Percentiles rank a stretch among this genome's conserved stretches.
These are phyloP conservation scores for Synodontis membranacea DNA, from an alignment of 2,113 vertebrate genomes.

Conservation along the genomic window DNA sequence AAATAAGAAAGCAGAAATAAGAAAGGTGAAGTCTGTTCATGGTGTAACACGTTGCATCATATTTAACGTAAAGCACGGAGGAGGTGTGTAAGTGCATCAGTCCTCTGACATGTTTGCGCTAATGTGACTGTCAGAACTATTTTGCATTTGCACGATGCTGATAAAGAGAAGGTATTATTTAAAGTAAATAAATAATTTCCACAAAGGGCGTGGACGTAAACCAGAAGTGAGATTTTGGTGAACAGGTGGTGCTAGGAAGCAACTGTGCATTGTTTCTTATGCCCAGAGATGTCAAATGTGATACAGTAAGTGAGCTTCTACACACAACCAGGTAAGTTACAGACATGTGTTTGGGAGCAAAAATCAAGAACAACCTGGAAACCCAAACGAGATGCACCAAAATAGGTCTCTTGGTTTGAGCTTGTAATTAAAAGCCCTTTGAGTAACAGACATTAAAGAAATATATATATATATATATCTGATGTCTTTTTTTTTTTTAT, in stretches of 20 bases:
- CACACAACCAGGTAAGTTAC: neutral
- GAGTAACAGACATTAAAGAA: neutral
- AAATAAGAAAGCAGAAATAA: conserved; percentile 1
- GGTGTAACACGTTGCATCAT: neutral
- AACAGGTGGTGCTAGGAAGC: neutral
- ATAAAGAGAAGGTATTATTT: neutral
- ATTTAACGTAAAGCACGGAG: neutral
- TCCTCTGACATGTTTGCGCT: neutral
- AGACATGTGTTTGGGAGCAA: neutral
- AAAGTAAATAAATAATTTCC: neutral
- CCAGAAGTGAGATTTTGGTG: neutral
- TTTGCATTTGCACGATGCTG: neutral
- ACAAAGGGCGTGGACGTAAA: neutral
- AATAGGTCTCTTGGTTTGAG: neutral
- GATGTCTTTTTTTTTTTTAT: neutral
- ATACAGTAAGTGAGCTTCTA: neutral
- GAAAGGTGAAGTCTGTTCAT: too few species aligned
- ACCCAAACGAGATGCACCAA: neutral
- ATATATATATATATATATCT: neutral
- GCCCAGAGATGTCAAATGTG: neutral
- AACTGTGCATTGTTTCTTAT: neutral
- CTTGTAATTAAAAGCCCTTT: neutral
- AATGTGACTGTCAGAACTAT: neutral
- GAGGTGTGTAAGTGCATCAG: neutral
- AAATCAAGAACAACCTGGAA: neutral